phyloP scores from a whole-genome alignment of 2,888 invertebrate genomes.

The Cantharis rufa region DNA sequence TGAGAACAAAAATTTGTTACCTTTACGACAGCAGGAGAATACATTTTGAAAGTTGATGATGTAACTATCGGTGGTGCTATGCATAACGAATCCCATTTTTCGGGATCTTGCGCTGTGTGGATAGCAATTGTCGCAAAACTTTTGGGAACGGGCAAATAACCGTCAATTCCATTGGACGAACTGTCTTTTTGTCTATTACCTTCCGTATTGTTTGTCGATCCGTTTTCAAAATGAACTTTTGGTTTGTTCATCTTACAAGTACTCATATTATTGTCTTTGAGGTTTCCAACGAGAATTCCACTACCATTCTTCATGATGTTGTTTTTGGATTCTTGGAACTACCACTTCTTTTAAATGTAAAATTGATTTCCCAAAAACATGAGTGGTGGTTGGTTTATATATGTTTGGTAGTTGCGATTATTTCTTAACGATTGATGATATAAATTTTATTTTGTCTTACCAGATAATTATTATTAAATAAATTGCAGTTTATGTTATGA shows the following conservation, averaged over 20 bases:
- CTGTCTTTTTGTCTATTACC: no score
- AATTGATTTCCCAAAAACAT: neutral
- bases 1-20: neutral
- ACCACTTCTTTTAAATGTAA: neutral
- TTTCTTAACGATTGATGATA: no score
- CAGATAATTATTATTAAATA: no score
- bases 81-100: conserved; percentile 82
- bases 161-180: conserved; percentile 4
- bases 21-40: conserved; percentile 66
- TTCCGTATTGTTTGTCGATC: neutral
- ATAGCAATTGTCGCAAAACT: conserved; percentile 89
- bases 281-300: neutral
- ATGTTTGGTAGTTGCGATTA: no score
- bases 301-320: neutral
- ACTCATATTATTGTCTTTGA: no score
- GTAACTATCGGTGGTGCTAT: conserved; percentile 89
- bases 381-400: neutral
- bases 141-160: conserved; percentile 63
- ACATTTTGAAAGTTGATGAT: conserved; percentile 91
- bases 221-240: neutral
- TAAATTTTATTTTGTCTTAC: no score
- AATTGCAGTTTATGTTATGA: no score
- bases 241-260: neutral
- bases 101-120: conserved; percentile 89
- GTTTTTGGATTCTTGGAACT: neutral